Evolutionary conservation across 2,888 invertebrate genomes (phyloP).

Genomic region (Hoplodrina ambigua): DNA sequence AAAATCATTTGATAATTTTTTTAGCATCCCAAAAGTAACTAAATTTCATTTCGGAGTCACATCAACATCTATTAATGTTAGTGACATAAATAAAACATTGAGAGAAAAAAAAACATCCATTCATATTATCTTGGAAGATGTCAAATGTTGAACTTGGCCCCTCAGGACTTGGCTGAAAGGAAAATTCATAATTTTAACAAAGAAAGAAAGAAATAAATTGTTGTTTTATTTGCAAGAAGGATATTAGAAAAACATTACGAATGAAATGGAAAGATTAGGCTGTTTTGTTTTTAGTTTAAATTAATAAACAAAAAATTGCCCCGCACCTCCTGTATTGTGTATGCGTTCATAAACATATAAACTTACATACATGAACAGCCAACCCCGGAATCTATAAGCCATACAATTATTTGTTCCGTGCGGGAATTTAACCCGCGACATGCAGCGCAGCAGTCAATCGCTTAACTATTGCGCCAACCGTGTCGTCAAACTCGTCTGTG

Average conservation of each 20-base stretch:
- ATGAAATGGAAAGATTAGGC: not conserved
- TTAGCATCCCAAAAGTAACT: not conserved
- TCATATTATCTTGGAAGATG: slow-evolving; percentile 15
- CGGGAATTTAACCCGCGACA: no score
- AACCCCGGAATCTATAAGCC: no score
- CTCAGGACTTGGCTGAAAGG: slow-evolving; percentile 15
- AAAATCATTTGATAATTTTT: not conserved
- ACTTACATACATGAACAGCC: no score
- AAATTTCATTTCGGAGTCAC: not conserved
- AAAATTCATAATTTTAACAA: slow-evolving; percentile 15
- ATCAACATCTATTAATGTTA: slow-evolving; percentile 4
- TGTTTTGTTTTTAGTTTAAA: no score
- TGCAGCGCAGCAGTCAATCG: no score
- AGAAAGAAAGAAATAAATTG: slow-evolving; percentile 6
- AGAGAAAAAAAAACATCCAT: slow-evolving; percentile 33
- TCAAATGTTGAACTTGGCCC: slow-evolving; percentile 34
- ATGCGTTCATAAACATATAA: no score
- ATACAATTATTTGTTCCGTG: no score
- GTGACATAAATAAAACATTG: slow-evolving; percentile 27
- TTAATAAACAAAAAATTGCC: no score
- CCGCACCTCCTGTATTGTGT: no score
- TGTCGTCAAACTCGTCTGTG: no score
- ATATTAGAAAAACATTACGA: slow-evolving; percentile 16
- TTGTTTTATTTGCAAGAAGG: not conserved
- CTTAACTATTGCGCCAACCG: no score